phyloP scores from a whole-genome alignment of 2,797 vertebrate species.

The Varecia variegata region DNA sequence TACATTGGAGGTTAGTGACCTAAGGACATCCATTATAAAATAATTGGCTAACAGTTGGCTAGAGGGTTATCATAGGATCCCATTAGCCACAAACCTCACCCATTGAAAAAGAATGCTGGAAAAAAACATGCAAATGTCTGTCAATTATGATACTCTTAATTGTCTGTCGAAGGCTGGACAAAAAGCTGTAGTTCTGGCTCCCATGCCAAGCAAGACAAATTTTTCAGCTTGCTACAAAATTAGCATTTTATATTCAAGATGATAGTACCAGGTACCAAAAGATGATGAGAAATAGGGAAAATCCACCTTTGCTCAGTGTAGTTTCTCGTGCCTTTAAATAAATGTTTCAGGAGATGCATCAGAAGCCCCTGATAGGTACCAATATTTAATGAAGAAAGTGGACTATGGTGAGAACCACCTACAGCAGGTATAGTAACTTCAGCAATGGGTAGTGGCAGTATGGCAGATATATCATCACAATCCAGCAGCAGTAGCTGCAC shows the following conservation, averaged over 20 bases:
- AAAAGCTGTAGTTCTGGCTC: not conserved
- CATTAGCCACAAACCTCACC: not conserved
- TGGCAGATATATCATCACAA: not conserved
- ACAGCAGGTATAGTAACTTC: no score
- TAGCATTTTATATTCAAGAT: not conserved
- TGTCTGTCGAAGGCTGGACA: not conserved
- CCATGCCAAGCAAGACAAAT: not conserved
- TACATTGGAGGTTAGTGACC: not conserved
- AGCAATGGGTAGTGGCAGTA: not conserved
- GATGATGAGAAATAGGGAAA: not conserved
- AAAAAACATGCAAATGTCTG: not conserved
- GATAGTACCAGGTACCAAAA: not conserved
- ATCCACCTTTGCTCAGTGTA: not conserved
- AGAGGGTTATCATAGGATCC: not conserved
- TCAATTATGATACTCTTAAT: not conserved
- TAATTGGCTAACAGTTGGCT: not conserved
- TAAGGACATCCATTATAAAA: not conserved
- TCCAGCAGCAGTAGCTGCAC: not conserved
- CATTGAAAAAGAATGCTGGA: not conserved
- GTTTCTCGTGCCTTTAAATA: not conserved
- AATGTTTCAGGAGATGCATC: not conserved
- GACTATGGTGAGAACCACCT: not conserved
- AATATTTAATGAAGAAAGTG: not conserved
- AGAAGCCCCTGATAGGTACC: not conserved
- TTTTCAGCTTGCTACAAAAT: not conserved